These are phyloP conservation scores for Coleophora flavipennella DNA, from an alignment of 2,888 invertebrate species.

Conservation along the genomic window DNA sequence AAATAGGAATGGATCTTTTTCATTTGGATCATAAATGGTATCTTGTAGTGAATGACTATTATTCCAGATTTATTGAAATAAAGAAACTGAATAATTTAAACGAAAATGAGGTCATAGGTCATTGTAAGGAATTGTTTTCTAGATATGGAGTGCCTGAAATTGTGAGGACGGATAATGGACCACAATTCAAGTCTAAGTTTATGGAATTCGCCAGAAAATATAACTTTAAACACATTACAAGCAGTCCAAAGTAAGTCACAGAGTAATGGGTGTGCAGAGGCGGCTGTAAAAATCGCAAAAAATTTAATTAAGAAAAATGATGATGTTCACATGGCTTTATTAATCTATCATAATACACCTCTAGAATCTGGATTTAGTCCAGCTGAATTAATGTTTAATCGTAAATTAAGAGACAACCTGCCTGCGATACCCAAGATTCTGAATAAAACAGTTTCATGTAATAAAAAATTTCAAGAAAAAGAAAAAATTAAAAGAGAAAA, in stretches of 20 bases:
- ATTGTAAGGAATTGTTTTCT: constrained; percentile 6
- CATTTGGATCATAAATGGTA: constrained; percentile 3
- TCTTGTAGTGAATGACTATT: constrained; percentile 8
- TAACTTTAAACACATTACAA: constrained; percentile 3
- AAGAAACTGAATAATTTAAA: constrained; percentile 2
- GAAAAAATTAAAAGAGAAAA: neutral
- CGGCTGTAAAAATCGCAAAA: constrained; percentile 5
- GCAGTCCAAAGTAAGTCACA: constrained; percentile 8
- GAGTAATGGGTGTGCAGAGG: constrained; percentile 8
- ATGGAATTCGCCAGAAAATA: constrained; percentile 4
- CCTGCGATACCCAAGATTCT: neutral
- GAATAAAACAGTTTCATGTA: neutral
- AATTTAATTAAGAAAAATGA: constrained; percentile 2
- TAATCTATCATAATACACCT: constrained; percentile 5
- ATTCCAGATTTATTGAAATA: constrained; percentile 8
- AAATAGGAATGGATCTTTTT: constrained; percentile 8
- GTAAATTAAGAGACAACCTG: neutral
- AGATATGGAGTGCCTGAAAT: constrained; percentile 6
- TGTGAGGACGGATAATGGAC: constrained; percentile 6
- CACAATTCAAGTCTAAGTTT: constrained; percentile 6
- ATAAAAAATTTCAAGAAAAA: neutral
- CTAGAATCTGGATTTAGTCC: constrained; percentile 4
- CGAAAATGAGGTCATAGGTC: neutral
- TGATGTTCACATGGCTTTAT: constrained; percentile 5
- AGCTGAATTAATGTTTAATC: constrained; percentile 1